phyloP scores from a whole-genome alignment of 2,888 invertebrate species.

The Syrista parreyssii region DNA sequence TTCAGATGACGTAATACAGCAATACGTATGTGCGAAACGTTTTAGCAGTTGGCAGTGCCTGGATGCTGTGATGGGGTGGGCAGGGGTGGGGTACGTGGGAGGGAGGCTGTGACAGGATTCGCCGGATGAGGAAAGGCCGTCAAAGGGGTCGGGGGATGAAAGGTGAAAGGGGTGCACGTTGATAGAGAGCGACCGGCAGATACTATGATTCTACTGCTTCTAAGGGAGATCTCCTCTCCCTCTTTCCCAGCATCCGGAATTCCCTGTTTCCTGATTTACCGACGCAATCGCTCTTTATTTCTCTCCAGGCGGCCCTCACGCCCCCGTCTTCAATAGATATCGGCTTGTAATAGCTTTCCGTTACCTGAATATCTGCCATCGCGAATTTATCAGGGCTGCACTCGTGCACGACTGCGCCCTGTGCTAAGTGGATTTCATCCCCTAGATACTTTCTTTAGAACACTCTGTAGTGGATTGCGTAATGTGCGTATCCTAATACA shows the following conservation, averaged over 20 bases:
- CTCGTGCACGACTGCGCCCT: slow-evolving; percentile 7
- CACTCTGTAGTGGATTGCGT: neutral
- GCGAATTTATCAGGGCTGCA: slow-evolving; percentile 36
- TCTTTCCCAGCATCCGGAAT: neutral
- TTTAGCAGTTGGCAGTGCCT: neutral
- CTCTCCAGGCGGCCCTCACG: slow-evolving; percentile 65
- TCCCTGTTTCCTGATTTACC: slow-evolving; percentile 58
- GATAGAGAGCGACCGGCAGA: neutral
- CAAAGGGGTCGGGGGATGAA: neutral
- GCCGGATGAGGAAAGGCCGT: neutral
- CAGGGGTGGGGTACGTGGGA: too few species aligned
- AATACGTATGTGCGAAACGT: slow-evolving; percentile 63
- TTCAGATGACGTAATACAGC: slow-evolving; percentile 52
- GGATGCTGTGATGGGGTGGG: too few species aligned
- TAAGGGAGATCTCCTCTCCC: neutral
- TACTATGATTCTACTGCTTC: neutral
- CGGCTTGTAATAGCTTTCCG: slow-evolving; percentile 66
- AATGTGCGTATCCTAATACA: neutral
- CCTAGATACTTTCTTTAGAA: neutral
- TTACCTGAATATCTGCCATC: slow-evolving; percentile 60
- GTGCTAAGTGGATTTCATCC: slow-evolving; percentile 33
- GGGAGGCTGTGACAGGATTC: neutral
- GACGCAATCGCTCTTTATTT: slow-evolving; percentile 67
- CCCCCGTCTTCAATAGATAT: slow-evolving; percentile 63
- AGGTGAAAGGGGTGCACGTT: neutral